phyloP scores from a whole-genome alignment of 1,140 invertebrate genomes.

The Dendrolimus punctatus region DNA sequence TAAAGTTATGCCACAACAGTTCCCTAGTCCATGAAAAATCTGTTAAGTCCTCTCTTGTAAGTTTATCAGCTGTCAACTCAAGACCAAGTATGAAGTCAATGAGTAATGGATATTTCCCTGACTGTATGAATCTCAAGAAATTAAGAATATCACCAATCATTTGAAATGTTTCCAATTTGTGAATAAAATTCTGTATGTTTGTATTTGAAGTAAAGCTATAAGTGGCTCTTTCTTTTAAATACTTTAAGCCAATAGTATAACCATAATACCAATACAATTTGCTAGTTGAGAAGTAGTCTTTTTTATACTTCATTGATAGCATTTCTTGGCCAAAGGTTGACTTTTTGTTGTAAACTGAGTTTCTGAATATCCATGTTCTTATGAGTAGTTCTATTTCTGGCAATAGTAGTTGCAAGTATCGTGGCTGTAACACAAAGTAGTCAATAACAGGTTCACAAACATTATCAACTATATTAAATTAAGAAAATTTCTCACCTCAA shows the following conservation, averaged over 20 bases:
- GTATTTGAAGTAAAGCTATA: slow-evolving; percentile 66
- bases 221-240: slow-evolving; percentile 70
- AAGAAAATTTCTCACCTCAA: slow-evolving; percentile 54
- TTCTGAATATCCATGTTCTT: slow-evolving; percentile 73
- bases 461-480: slow-evolving; percentile 1
- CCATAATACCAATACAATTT: slow-evolving; percentile 72
- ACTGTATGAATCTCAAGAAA: slow-evolving; percentile 75
- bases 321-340: slow-evolving; percentile 77
- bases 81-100: slow-evolving; percentile 72
- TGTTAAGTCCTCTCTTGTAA: slow-evolving; percentile 67
- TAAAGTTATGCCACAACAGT: slow-evolving; percentile 78
- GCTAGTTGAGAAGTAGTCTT: slow-evolving; percentile 61
- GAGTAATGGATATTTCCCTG: slow-evolving; percentile 74
- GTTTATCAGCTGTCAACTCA: slow-evolving; percentile 65
- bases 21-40: slow-evolving; percentile 78
- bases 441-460: not conserved
- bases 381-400: slow-evolving; percentile 74
- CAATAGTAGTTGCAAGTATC: slow-evolving; percentile 67
- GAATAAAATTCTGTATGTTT: slow-evolving; percentile 65
- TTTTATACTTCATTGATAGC: slow-evolving; percentile 73
- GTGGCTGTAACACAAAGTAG: slow-evolving; percentile 58
- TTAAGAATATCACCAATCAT: slow-evolving; percentile 74
- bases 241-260: slow-evolving; percentile 69
- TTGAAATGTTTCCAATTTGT: slow-evolving; percentile 69
- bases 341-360: slow-evolving; percentile 69